Base-by-base conservation (phyloP, 2,888 invertebrate genomes). In the Spilarctia lutea region DNA sequence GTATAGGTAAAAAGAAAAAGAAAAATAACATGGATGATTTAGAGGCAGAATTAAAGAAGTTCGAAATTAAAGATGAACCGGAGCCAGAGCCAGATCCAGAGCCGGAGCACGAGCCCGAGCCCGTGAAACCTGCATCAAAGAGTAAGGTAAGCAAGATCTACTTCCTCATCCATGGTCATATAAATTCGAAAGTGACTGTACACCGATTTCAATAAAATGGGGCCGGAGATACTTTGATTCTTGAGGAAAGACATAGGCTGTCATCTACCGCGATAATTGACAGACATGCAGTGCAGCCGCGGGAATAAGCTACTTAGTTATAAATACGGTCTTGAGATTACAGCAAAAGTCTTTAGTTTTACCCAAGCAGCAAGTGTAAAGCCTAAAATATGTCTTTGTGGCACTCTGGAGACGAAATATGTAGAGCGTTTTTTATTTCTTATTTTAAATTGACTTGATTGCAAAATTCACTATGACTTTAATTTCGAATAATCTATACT, bases 1-100 rank as follows among this genome's bases (percentile, higher is more conserved):
- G 18, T 65, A 8, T 39, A 95, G 95, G 91, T 76, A 95, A 94
- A 86, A 88, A 91, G 78, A 94, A 92, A 88, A 94, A 91, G 88
- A 92, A 90, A 89, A 94, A 94, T 71, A 93, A 94, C 66, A 91
- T 94, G 79, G 94, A 95, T 81, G 94, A 95, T 79, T 88, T 96
- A 73, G 96, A 95, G 83, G 93, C 95, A 72, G 96, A 95, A 81
- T 85, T 95, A 73, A 95, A 94, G 83, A 94, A 94, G 82, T 93
- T 94, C 79, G 94, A 94, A 87, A 90, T 96, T 0, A 95, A 95
- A 78, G 95, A 76, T 24, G 76, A 94, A 73, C 90, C 89, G 13
- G 88, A 89, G 73, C 86, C 91, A 56, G 91, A 91, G 69, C n/a
- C n/a, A n/a, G n/a, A n/a, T n/a, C n/a, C n/a, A n/a, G n/a, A n/a